Evolutionary conservation across 2,888 invertebrate species (phyloP).

Genomic region (Cephalotes varians): DNA sequence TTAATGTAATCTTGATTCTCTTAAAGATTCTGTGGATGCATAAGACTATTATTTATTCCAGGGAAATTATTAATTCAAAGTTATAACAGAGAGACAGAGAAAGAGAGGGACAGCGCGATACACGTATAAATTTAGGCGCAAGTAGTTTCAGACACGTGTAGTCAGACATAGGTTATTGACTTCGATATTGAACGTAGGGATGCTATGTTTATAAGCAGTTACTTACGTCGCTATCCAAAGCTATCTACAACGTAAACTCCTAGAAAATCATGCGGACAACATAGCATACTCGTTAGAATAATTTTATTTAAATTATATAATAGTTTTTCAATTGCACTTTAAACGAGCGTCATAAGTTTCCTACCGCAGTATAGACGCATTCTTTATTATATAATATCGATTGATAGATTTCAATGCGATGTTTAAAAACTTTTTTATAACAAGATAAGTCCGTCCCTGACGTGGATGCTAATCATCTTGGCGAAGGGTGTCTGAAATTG

Average conservation of each 20-base stretch:
- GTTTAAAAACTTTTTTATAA: constrained; percentile 48
- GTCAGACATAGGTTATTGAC: constrained; percentile 60
- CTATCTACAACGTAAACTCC: constrained; percentile 4
- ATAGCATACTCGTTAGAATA: not conserved
- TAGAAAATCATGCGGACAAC: not conserved
- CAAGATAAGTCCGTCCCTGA: constrained; percentile 77
- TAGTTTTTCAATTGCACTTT: not conserved
- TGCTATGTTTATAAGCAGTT: constrained; percentile 46
- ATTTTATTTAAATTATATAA: constrained; percentile 6
- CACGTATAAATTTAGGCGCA: constrained; percentile 30
- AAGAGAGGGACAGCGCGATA: constrained; percentile 16
- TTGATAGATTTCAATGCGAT: constrained; percentile 1
- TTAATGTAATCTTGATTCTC: not conserved
- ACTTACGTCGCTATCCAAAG: constrained; percentile 13
- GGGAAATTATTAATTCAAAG: constrained; percentile 6
- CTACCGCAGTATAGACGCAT: not conserved
- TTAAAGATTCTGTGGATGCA: not conserved
- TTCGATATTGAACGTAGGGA: constrained; percentile 44
- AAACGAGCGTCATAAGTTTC: not conserved
- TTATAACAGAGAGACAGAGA: not conserved
- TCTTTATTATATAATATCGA: not conserved
- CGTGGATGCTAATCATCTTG: constrained; percentile 83
- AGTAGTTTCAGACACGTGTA: constrained; percentile 56
- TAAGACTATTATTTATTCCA: not conserved
- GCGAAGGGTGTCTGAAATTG: constrained; percentile 83